These are phyloP conservation scores for Atopsyche davidsoni DNA, from an alignment of 1,140 invertebrate species.

Conservation along the genomic window DNA sequence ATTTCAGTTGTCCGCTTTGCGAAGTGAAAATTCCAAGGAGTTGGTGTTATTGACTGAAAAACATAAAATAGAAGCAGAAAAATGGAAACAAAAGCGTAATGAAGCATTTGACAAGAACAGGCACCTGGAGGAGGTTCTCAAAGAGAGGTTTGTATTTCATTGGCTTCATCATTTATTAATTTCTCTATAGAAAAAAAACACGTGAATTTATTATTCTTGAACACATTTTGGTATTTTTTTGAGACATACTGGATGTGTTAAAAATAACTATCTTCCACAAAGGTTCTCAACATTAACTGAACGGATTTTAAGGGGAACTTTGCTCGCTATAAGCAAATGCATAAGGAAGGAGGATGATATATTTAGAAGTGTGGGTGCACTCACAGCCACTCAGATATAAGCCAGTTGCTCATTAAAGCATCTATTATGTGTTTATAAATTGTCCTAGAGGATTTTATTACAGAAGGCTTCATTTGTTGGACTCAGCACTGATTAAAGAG, in stretches of 20 bases:
- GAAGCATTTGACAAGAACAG: slow-evolving; percentile 51
- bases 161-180: not conserved
- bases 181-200: too few species aligned
- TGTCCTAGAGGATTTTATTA: too few species aligned
- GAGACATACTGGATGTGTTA: not conserved
- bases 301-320: not conserved
- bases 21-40: slow-evolving; percentile 39
- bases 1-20: slow-evolving; percentile 44
- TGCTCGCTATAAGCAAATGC: not conserved
- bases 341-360: slow-evolving; percentile 3
- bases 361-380: too few species aligned
- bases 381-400: too few species aligned
- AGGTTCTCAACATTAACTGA: not conserved
- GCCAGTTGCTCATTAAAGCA: too few species aligned
- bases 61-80: slow-evolving; percentile 35
- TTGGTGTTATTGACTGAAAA: slow-evolving; percentile 37
- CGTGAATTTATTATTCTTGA: too few species aligned
- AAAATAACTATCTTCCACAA: not conserved
- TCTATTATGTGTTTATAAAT: too few species aligned
- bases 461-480: too few species aligned
- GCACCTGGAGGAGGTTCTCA: slow-evolving; percentile 51
- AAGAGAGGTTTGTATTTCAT: slow-evolving; percentile 39
- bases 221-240: too few species aligned
- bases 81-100: slow-evolving; percentile 49
- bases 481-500: too few species aligned